Evolutionary conservation across 30 jellyfish, hydroid and myxozoan genomes (phyloP).

Genomic region (Sanderia malayensis): DNA sequence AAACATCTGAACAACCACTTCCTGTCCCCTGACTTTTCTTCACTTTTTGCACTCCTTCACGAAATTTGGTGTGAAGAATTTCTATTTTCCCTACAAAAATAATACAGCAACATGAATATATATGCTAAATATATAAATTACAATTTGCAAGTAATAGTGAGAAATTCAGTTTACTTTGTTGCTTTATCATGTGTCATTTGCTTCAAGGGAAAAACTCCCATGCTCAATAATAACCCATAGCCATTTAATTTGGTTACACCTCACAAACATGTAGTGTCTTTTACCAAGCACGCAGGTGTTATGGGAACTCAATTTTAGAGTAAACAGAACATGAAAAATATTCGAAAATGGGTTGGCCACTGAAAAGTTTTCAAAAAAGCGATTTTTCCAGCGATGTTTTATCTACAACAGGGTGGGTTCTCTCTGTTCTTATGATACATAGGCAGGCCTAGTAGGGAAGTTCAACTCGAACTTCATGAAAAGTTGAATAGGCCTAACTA

Average conservation of each 20-base stretch:
- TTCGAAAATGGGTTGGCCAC: slow-evolving; percentile 12
- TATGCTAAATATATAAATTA: slow-evolving; percentile 16
- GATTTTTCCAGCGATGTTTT: slow-evolving; percentile 3
- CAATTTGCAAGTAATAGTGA: slow-evolving; percentile 31
- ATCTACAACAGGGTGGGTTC: slow-evolving; percentile 5
- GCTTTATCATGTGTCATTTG: slow-evolving; percentile 32
- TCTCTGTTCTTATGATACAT: background rate
- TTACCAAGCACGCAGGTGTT: slow-evolving; percentile 6
- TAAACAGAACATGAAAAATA: slow-evolving; percentile 19
- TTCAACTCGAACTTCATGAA: slow-evolving; percentile 18
- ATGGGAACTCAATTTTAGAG: slow-evolving; percentile 12
- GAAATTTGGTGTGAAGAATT: slow-evolving; percentile 39
- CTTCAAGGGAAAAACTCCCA: slow-evolving; percentile 33
- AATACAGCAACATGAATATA: slow-evolving; percentile 13
- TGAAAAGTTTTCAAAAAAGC: slow-evolving; percentile 17
- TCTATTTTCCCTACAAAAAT: slow-evolving; percentile 36
- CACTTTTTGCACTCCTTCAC: slow-evolving; percentile 52
- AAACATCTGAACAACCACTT: slow-evolving; percentile 32
- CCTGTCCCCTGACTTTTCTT: slow-evolving; percentile 54
- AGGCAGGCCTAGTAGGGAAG: slow-evolving; percentile 6
- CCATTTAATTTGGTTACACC: slow-evolving; percentile 35
- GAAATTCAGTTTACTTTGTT: slow-evolving; percentile 32
- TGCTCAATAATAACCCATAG: slow-evolving; percentile 14
- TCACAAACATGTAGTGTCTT: slow-evolving; percentile 21
- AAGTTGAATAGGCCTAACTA: slow-evolving; percentile 25